Conservation (phyloP, 2,888 invertebrate species). For the Temnothorax unifasciatus region DNA sequence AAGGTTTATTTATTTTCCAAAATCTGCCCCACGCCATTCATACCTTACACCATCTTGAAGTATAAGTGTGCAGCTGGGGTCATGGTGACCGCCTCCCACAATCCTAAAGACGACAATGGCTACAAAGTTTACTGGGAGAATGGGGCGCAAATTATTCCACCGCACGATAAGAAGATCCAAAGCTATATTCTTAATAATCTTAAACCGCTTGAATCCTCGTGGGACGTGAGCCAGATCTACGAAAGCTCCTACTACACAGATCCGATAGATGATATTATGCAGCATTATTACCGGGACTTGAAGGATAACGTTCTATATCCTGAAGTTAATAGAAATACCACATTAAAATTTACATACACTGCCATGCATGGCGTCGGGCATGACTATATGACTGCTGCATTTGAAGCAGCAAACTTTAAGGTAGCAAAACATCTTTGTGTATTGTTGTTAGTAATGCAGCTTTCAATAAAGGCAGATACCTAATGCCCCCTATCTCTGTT, state of each 20-base stretch:
- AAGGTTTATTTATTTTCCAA: slow-evolving; percentile 93
- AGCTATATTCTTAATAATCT: slow-evolving; percentile 92
- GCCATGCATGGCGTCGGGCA: slow-evolving; percentile 99
- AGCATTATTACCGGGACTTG: slow-evolving; percentile 90
- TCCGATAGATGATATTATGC: slow-evolving; percentile 90
- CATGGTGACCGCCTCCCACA: slow-evolving; percentile 98
- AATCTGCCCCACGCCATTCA: slow-evolving; percentile 96
- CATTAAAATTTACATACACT: slow-evolving; percentile 94
- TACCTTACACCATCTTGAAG: slow-evolving; percentile 94
- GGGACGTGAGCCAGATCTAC: slow-evolving; percentile 90
- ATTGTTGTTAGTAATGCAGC: neutral
- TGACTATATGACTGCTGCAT: slow-evolving; percentile 91
- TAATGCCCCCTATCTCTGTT: slow-evolving; percentile 1
- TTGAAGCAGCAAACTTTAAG: slow-evolving; percentile 91
- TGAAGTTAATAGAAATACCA: slow-evolving; percentile 87
- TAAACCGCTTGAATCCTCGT: slow-evolving; percentile 92
- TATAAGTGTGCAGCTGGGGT: slow-evolving; percentile 94
- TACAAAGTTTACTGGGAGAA: slow-evolving; percentile 99
- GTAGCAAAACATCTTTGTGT: slow-evolving; percentile 85
- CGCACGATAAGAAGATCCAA: slow-evolving; percentile 96
- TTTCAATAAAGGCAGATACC: neutral
- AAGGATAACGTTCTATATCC: slow-evolving; percentile 87
- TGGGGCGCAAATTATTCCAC: slow-evolving; percentile 97
- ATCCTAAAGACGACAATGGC: slow-evolving; percentile 98
- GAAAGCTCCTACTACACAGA: slow-evolving; percentile 89